These are phyloP conservation scores for Setophaga coronata DNA, from an alignment of 2,113 vertebrate species.

Conservation along the genomic window DNA sequence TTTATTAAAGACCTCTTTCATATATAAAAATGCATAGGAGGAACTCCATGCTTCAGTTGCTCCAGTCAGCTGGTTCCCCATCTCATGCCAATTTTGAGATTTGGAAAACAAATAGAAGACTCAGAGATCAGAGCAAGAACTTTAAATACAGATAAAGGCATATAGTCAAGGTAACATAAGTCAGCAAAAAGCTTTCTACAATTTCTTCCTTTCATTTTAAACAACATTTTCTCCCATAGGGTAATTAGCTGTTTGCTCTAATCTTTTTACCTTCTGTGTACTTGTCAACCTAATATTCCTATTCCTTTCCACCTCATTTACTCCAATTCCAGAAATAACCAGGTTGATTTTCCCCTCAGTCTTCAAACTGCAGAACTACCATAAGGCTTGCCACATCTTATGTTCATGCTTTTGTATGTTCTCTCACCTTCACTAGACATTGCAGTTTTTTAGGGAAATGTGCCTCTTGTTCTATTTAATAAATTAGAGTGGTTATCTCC, in stretches of 20 bases:
- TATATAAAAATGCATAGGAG: neutral
- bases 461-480: neutral
- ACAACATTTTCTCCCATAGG: neutral
- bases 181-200: neutral
- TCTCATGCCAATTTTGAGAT: neutral
- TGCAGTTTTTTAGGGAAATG: neutral
- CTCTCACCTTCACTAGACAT: neutral
- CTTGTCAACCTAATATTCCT: neutral
- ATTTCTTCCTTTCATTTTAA: neutral
- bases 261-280: neutral
- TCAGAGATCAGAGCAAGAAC: neutral
- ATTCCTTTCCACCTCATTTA: slow-evolving; percentile 9
- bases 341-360: neutral
- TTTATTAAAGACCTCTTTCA: neutral
- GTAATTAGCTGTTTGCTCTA: neutral
- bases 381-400: neutral
- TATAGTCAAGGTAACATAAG: neutral
- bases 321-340: neutral
- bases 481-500: neutral
- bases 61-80: neutral
- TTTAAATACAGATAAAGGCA: neutral
- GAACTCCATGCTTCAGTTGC: neutral
- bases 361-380: neutral
- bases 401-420: neutral
- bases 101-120: neutral